These are phyloP conservation scores for Timema cristinae DNA, from an alignment of 2,888 invertebrate genomes.

Conservation along the genomic window DNA sequence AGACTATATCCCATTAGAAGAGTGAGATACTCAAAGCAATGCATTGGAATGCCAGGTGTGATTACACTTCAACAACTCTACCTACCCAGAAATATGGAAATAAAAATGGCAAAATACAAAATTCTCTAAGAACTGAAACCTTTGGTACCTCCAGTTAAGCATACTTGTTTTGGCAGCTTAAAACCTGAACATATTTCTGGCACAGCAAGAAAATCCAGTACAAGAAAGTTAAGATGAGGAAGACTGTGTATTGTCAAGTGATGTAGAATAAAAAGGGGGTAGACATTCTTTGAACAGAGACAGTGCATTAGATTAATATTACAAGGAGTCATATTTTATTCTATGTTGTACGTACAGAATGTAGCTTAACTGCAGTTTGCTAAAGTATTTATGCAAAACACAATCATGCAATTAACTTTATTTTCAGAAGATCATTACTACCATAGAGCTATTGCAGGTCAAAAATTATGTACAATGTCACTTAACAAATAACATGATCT, in stretches of 20 bases:
- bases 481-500: not conserved
- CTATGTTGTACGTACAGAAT: conserved; percentile 1
- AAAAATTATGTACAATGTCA: not conserved
- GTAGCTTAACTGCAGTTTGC: not conserved
- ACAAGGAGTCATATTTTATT: not conserved
- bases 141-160: not conserved
- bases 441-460: not conserved
- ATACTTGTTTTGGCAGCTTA: not conserved
- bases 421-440: not conserved
- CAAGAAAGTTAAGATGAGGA: not conserved
- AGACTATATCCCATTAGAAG: not conserved
- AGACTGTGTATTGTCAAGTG: not conserved
- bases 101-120: not conserved
- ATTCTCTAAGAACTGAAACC: conserved; percentile 5
- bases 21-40: conserved; percentile 4
- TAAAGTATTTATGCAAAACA: not conserved
- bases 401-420: not conserved
- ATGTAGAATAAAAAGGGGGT: not conserved
- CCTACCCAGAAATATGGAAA: not conserved
- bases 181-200: not conserved
- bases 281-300: not conserved
- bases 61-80: conserved; percentile 11
- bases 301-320: conserved; percentile 1
- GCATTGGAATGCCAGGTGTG: not conserved
- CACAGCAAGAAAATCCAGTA: not conserved